Evolutionary conservation across 2,888 invertebrate genomes (phyloP), one percentile per base, ranked within the genome.

Genomic region (Oscheius sp.): DNA sequence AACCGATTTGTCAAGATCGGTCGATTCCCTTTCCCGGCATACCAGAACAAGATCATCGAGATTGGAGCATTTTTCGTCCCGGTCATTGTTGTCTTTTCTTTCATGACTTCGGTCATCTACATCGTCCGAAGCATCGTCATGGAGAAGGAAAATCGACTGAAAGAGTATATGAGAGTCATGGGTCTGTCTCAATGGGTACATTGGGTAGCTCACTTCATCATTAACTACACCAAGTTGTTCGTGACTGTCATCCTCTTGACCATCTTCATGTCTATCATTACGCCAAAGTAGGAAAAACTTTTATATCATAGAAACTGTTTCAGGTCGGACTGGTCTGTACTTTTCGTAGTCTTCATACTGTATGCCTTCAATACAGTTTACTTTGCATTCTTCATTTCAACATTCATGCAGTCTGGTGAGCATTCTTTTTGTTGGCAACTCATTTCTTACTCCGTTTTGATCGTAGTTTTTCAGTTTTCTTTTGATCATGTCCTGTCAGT

Each of bases 121-220:
- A 94, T 93, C 50, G 93, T 93, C 1, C 93, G 94, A 90, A 92
- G 92, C 60, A 91, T 94, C 42, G 93, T 93, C 0, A 91, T 93
- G 50, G 94, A 94, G 89, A 94, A 94, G 87, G 94, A 94, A 89
- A 91, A 92, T 77, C 93, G 93, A 84, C 89, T 94, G 9, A 94
- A 94, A 93, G 95, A 95, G 92, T 93, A 94, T 0, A 94, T 95
- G 94, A 95, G 94, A 91, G 94, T 95, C 90, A 95, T 95, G 93
- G 96, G 96, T 1, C 90, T 96, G 42, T 92, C 93, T 48, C 93
- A 93, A 71, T 94, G 94, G 93, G 90, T 95, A 80, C 93, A 95
- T 86, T 95, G 95, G 95, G 89, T 92, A 0, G 94, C 94, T 1
- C 95, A 95, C 94, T 95, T 94, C 89, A 91, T 93, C 58, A 75